Conservation (phyloP, 2,888 invertebrate genomes). For the Acronicta psi region DNA sequence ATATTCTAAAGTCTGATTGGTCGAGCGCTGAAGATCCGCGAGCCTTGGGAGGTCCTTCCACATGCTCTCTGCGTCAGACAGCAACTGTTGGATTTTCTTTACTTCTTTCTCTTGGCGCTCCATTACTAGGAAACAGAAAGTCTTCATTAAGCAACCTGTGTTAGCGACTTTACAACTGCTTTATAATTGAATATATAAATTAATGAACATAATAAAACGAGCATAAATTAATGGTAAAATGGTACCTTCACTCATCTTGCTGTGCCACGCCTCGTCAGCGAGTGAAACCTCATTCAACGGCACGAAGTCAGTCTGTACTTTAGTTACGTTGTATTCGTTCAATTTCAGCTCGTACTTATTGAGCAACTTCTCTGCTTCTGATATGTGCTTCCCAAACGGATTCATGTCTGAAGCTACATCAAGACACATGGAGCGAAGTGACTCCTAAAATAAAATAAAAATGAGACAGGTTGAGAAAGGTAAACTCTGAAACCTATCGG, state of each 20-base stretch:
- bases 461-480: background rate
- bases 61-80: constrained; percentile 82
- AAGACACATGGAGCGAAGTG: constrained; percentile 74
- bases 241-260: constrained; percentile 83
- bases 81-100: constrained; percentile 76
- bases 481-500: background rate
- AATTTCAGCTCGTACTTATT: constrained; percentile 89
- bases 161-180: background rate
- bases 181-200: background rate
- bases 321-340: constrained; percentile 82
- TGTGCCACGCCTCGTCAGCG: constrained; percentile 87
- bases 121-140: constrained; percentile 67
- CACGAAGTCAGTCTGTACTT: constrained; percentile 77
- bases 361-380: constrained; percentile 87
- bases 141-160: no score
- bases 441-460: constrained; percentile 64
- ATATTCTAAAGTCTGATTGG: constrained; percentile 90
- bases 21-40: constrained; percentile 86
- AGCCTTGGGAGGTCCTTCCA: constrained; percentile 86
- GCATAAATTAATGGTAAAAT: background rate
- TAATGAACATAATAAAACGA: constrained; percentile 1
- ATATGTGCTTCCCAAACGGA: constrained; percentile 79
- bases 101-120: constrained; percentile 83
- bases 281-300: constrained; percentile 81
- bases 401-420: constrained; percentile 73